phyloP scores from a whole-genome alignment of 1,140 invertebrate genomes.

The Drosophila yakuba region DNA sequence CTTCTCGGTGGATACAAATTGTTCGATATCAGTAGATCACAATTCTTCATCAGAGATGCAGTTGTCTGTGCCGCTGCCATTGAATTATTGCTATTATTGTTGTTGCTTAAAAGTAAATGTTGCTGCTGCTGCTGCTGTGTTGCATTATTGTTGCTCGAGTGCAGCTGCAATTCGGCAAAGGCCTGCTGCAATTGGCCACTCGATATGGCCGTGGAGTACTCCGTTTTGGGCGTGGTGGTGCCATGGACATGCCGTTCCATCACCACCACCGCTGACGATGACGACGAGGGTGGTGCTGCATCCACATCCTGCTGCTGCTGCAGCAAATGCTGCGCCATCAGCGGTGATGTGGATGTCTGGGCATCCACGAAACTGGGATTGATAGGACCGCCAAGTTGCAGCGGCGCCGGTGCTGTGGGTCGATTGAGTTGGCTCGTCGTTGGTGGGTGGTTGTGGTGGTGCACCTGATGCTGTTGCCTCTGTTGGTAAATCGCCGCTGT shows the following conservation, averaged over 20 bases:
- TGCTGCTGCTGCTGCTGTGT: constrained; percentile 51
- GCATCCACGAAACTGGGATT: constrained; percentile 65
- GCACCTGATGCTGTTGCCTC: constrained; percentile 37
- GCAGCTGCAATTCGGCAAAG: constrained; percentile 67
- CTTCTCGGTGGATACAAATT: constrained; percentile 84
- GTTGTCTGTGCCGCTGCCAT: constrained; percentile 58
- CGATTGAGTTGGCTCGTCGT: constrained; percentile 10
- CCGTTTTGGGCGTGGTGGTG: constrained; percentile 76
- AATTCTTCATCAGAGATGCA: constrained; percentile 74
- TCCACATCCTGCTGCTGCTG: neutral
- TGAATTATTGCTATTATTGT: constrained; percentile 84
- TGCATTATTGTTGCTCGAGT: constrained; percentile 48
- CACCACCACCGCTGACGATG: neutral
- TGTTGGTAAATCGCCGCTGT: constrained; percentile 63
- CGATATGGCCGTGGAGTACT: constrained; percentile 79
- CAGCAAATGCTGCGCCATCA: constrained; percentile 17
- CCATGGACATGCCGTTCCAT: constrained; percentile 53
- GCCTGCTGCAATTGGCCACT: constrained; percentile 76
- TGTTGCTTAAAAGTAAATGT: constrained; percentile 80
- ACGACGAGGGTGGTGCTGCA: neutral
- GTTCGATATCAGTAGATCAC: constrained; percentile 84
- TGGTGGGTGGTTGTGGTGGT: constrained; percentile 26
- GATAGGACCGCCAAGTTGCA: constrained; percentile 40
- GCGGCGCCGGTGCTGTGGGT: constrained; percentile 31
- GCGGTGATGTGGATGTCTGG: constrained; percentile 77